Evolutionary conservation across 2,888 invertebrate species (phyloP).

Genomic region (Dryobota labecula): DNA sequence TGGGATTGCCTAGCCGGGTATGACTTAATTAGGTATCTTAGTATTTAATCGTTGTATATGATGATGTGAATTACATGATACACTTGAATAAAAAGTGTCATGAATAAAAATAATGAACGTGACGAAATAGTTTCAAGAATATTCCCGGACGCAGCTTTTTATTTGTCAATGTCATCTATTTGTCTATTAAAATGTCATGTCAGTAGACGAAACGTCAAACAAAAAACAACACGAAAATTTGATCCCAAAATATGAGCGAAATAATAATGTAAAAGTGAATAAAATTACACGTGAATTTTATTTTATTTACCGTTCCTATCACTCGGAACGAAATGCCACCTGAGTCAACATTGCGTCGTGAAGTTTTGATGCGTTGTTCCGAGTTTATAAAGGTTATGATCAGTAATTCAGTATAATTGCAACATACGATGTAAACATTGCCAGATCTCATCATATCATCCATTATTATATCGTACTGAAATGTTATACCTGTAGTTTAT

Average conservation of each 20-base stretch:
- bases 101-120: slow-evolving; percentile 37
- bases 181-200: slow-evolving; percentile 17
- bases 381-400: slow-evolving; percentile 37
- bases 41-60: slow-evolving; percentile 25
- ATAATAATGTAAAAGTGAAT: slow-evolving; percentile 15
- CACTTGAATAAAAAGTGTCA: slow-evolving; percentile 13
- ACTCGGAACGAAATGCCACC: slow-evolving; percentile 29
- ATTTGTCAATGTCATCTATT: slow-evolving; percentile 60
- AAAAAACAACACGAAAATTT: slow-evolving; percentile 10
- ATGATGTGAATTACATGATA: slow-evolving; percentile 3
- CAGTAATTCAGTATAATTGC: background rate
- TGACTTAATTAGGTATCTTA: slow-evolving; percentile 71
- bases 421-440: slow-evolving; percentile 41
- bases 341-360: slow-evolving; percentile 43
- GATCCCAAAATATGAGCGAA: background rate
- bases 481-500: background rate
- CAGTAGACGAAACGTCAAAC: slow-evolving; percentile 44
- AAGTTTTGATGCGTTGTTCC: slow-evolving; percentile 20
- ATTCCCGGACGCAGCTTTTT: slow-evolving; percentile 60
- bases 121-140: slow-evolving; percentile 29
- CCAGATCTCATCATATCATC: slow-evolving; percentile 17
- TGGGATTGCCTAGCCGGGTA: slow-evolving; percentile 86
- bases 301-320: slow-evolving; percentile 2
- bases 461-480: slow-evolving; percentile 8
- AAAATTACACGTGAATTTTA: slow-evolving; percentile 13